Percentiles rank a stretch among this genome's conserved stretches.
These are phyloP conservation scores for Bujurquina vittata DNA, from an alignment of 2,113 vertebrate genomes.

Conservation along the genomic window DNA sequence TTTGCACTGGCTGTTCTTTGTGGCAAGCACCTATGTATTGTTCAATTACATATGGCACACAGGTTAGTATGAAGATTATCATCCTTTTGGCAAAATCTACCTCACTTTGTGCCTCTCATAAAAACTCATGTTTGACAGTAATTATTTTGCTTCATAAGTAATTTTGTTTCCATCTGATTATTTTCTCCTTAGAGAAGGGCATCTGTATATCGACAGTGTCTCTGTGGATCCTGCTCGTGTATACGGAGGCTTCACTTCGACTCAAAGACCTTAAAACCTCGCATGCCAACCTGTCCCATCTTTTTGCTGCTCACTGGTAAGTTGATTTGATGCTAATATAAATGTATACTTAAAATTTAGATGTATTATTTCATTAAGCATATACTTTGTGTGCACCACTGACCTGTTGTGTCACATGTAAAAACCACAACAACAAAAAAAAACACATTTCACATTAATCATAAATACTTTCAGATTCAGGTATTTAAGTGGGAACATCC, in stretches of 20 bases:
- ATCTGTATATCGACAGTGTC: constrained; percentile 84
- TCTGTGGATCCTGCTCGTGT: constrained; percentile 85
- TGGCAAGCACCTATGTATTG: constrained; percentile 85
- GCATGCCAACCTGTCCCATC: constrained; percentile 83
- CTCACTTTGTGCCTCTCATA: background rate
- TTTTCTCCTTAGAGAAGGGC: constrained; percentile 78
- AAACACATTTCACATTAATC: no score
- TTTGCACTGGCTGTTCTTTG: constrained; percentile 86
- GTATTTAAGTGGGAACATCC: background rate
- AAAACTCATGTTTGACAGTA: background rate
- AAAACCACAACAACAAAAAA: no score
- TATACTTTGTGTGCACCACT: background rate
- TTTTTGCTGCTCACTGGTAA: constrained; percentile 86
- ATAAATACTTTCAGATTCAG: background rate
- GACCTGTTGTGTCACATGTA: no score
- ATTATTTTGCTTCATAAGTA: background rate
- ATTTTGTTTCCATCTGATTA: background rate
- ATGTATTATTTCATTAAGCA: background rate
- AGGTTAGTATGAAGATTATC: constrained; percentile 68
- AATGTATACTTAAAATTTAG: background rate
- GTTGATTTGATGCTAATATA: constrained; percentile 11
- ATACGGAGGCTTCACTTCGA: constrained; percentile 83
- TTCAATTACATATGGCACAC: constrained; percentile 87
- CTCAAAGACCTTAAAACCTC: constrained; percentile 84
- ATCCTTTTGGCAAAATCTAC: background rate